Evolutionary conservation across 2,888 invertebrate species (phyloP).

Genomic region (Saturnia japonica): DNA sequence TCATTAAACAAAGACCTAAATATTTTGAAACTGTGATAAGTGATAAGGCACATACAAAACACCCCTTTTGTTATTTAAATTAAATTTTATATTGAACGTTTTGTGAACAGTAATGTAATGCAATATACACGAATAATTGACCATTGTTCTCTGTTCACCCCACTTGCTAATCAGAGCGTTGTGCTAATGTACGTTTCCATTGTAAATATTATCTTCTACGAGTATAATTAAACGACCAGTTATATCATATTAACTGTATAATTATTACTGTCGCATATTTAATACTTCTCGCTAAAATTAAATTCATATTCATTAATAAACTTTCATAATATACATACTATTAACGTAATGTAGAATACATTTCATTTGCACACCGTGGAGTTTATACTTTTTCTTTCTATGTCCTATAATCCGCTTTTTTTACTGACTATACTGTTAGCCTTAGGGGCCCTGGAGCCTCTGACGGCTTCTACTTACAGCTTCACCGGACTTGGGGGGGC

Average conservation of each 20-base stretch:
- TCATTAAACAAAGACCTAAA: too few relatives aligned
- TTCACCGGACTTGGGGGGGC: too few relatives aligned
- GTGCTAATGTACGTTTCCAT: conserved; percentile 31
- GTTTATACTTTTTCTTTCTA: too few relatives aligned
- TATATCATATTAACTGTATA: not conserved
- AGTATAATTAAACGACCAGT: not conserved
- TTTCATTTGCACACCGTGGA: too few relatives aligned
- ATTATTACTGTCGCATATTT: not conserved
- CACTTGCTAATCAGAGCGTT: conserved; percentile 51
- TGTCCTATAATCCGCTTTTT: too few relatives aligned
- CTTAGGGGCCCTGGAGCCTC: too few relatives aligned
- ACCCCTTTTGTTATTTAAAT: not conserved
- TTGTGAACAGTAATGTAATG: conserved; percentile 3
- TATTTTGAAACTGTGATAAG: too few relatives aligned
- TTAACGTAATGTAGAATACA: too few relatives aligned
- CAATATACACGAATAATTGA: conserved; percentile 33
- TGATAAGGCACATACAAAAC: too few relatives aligned
- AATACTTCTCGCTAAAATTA: not conserved
- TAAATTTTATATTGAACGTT: not conserved
- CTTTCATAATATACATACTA: too few relatives aligned
- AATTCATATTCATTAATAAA: not conserved
- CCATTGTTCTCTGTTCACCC: conserved; percentile 47
- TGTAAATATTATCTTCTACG: not conserved
- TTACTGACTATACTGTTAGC: too few relatives aligned
- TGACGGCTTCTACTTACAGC: too few relatives aligned